These are phyloP conservation scores for Thymelicus lineola DNA, from an alignment of 2,888 invertebrate species.

Conservation along the genomic window DNA sequence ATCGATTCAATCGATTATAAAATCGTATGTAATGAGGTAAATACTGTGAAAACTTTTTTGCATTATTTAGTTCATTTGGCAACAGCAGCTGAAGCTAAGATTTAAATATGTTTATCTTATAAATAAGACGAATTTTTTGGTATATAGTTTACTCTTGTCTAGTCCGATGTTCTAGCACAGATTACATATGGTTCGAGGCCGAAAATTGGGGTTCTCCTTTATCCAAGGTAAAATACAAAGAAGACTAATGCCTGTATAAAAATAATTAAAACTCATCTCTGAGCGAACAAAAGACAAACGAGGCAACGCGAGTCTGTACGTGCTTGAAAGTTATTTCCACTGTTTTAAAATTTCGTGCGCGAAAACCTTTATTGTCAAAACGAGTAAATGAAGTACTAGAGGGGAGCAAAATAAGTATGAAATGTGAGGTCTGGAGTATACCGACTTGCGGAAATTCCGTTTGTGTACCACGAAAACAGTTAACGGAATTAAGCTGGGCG, in stretches of 20 bases:
- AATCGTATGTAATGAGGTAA: no score
- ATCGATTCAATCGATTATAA: no score
- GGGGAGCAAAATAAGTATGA: slow-evolving; percentile 50
- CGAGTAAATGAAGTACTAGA: slow-evolving; percentile 39
- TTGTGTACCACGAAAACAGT: slow-evolving; percentile 71
- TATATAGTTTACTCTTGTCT: no score
- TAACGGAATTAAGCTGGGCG: slow-evolving; percentile 71
- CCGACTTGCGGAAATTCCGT: slow-evolving; percentile 60
- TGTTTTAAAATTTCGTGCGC: slow-evolving; percentile 28
- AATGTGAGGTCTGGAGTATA: slow-evolving; percentile 45
- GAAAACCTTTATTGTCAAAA: slow-evolving; percentile 31
- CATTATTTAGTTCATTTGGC: no score
- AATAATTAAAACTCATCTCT: slow-evolving; percentile 11
- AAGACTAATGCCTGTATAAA: background rate
- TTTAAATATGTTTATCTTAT: no score
- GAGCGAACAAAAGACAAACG: slow-evolving; percentile 7
- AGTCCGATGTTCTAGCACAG: no score
- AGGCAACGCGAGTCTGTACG: slow-evolving; percentile 19
- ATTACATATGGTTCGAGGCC: no score
- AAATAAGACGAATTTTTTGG: no score
- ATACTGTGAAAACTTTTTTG: no score
- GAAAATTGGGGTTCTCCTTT: no score
- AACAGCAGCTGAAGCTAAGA: no score
- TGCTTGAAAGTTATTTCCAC: slow-evolving; percentile 18
- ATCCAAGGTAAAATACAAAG: background rate